Conservation (phyloP, 2,888 invertebrate species). For the Rhagonycha fulva region DNA sequence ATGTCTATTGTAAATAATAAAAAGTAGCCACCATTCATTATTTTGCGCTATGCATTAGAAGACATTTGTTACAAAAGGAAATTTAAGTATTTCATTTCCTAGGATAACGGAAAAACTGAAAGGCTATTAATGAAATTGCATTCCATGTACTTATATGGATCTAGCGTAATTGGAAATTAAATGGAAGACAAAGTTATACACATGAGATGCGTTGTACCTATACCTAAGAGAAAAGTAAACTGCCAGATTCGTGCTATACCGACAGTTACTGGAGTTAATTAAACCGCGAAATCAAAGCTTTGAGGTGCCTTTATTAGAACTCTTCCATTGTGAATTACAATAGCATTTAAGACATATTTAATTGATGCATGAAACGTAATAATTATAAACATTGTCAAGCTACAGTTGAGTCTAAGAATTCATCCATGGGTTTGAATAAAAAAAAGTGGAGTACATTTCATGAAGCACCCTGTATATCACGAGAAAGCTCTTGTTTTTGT, state of each 20-base stretch:
- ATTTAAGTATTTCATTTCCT: constrained; percentile 21
- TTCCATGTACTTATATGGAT: constrained; percentile 24
- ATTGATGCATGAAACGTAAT: background rate
- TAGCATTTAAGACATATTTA: background rate
- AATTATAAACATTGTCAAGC: background rate
- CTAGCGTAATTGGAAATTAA: constrained; percentile 28
- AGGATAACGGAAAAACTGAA: constrained; percentile 28
- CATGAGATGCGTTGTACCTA: background rate
- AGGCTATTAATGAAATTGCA: constrained; percentile 24
- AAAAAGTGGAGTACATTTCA: no score
- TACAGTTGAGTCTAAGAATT: background rate
- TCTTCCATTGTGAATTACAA: background rate
- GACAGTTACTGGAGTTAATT: background rate
- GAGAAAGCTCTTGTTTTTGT: no score
- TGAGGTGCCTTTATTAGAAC: background rate
- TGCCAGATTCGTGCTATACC: background rate
- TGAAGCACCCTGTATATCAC: no score
- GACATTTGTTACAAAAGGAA: constrained; percentile 20
- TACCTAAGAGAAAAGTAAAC: background rate
- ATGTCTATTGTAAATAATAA: background rate
- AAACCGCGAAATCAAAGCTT: background rate
- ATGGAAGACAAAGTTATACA: constrained; percentile 17
- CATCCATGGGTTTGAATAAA: background rate
- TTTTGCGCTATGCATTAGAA: constrained; percentile 8
- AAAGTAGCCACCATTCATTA: constrained; percentile 11